Percentiles rank a stretch among this genome's conserved stretches.
phyloP scores from a whole-genome alignment of 2,888 invertebrate species.

The Calameuta idolon region DNA sequence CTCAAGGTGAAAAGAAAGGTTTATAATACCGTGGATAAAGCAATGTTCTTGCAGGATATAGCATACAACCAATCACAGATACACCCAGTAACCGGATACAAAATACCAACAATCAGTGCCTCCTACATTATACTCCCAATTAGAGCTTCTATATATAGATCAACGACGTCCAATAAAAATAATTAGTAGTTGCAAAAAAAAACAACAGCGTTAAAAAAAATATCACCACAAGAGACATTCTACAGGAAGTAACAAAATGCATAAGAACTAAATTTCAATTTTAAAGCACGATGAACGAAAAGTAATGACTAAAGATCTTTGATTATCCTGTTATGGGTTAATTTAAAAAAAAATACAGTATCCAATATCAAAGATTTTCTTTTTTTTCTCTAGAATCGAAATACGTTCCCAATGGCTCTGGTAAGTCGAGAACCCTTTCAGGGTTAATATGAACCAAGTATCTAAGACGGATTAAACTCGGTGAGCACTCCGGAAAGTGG shows the following conservation, averaged over 20 bases:
- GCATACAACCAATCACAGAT: neutral
- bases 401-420: neutral
- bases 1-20: constrained; percentile 43
- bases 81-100: neutral
- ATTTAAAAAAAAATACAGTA: neutral
- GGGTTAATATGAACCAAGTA: neutral
- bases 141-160: neutral
- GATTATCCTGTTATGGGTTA: neutral
- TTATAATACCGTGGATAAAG: constrained; percentile 37
- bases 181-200: neutral
- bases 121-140: neutral
- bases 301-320: neutral
- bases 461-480: neutral
- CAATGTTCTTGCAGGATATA: constrained; percentile 5
- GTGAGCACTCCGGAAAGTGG: neutral
- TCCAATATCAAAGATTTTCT: neutral
- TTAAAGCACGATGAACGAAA: neutral
- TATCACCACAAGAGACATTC: neutral
- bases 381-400: neutral
- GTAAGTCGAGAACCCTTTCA: constrained; percentile 7
- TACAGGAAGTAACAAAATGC: neutral
- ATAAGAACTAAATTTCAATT: neutral
- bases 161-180: neutral
- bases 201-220: neutral
- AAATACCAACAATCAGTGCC: neutral